These are phyloP conservation scores for Mustela nigripes DNA, from an alignment of 2,113 vertebrate species.

Conservation along the genomic window DNA sequence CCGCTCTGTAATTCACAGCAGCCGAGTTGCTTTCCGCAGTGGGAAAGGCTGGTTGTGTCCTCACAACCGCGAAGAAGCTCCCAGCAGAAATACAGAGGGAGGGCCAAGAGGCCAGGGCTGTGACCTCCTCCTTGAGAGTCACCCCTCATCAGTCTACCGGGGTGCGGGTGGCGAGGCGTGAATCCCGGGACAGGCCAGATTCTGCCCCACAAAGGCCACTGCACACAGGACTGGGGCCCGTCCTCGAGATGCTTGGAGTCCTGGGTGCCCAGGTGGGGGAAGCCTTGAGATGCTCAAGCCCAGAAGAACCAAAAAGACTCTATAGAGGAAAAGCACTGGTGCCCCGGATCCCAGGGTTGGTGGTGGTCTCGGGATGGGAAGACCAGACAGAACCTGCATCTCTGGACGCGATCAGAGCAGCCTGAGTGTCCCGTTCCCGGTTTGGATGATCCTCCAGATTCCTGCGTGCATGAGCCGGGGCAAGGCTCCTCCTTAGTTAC, in stretches of 20 bases:
- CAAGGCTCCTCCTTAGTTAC: not conserved
- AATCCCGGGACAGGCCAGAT: not conserved
- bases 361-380: not conserved
- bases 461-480: no score
- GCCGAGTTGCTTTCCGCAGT: not conserved
- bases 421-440: not conserved
- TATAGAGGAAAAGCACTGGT: not conserved
- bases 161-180: fast-evolving
- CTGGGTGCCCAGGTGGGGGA: not conserved
- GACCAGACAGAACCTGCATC: not conserved
- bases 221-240: fast-evolving
- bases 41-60: not conserved
- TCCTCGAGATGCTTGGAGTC: not conserved
- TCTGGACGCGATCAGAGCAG: not conserved
- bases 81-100: not conserved
- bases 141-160: not conserved
- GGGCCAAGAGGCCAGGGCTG: not conserved
- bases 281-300: not conserved
- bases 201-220: not conserved
- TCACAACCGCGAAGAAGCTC: not conserved
- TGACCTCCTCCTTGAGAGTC: not conserved
- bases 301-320: not conserved
- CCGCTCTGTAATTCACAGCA: not conserved
- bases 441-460: not conserved
- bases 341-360: no score